Base-by-base conservation (phyloP, 2,113 vertebrate genomes). In the Platichthys stellatus region DNA sequence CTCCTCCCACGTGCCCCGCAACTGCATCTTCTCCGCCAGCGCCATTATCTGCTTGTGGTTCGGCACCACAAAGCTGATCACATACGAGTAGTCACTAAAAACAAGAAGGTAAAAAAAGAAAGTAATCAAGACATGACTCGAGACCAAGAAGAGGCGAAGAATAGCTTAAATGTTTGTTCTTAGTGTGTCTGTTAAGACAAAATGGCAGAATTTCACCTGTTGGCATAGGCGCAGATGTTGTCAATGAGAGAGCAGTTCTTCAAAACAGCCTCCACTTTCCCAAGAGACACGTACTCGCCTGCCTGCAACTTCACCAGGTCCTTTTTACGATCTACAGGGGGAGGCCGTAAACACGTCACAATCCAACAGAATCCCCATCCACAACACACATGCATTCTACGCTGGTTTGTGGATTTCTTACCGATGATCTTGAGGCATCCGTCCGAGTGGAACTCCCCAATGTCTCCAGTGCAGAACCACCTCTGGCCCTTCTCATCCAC, bases 401-500 rank as follows among this genome's bases (percentile, higher is more conserved):
- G 18, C 5, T 10, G 0, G 14, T 45, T 60, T 5, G 5, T 13
- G 6, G 4, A 51, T 51, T 45, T 83, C 95, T 94, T 86, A 99
- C 98, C 98, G 10, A 99, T 98, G 75, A 99, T 98, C 93, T 98
- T 98, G 63, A 99, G 94, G 90, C 97, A 99, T 12, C 98, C 98
- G 21, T 99, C 98, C 0, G 95, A 70, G 63, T 98, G 94, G 82
- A 99, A 95, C 85, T 99, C 97, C 2, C 98, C 98, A 7, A 99
- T 97, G 78, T 99, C 98, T 51, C 98, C 97, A 0, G 98, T 99
- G 53, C 96, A 98, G 58, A 99, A 97, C 98, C 98, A 99, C 20
- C 96, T 93, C 89, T 98, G 96, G 35, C 96, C 96, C 0, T 95
- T 95, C 45, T 90, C 84, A 79, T 99, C 97, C 83, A 97, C 93